Evolutionary conservation across 2,888 invertebrate genomes (phyloP), one percentile per base, ranked within the genome.

Genomic region (Diplazon laetatorius): DNA sequence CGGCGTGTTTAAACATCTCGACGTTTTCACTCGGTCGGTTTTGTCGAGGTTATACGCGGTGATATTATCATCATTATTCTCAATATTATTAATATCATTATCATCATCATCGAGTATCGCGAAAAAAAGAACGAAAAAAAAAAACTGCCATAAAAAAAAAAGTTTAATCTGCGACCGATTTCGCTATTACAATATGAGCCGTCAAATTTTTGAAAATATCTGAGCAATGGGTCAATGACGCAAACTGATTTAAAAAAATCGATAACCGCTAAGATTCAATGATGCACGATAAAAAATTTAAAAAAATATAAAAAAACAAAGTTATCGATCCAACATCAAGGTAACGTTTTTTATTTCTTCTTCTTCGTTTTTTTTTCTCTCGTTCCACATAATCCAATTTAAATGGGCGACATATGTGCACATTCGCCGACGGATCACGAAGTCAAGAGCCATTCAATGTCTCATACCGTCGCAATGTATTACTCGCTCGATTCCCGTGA

Each of bases 1-100:
- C 87, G n/a, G n/a, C n/a, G 85, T 87, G 84, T 87, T 86, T 86
- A 87, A 87, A 87, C 85, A 84, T 83, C 87, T 84, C 82, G 83
- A 66, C 30, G 30, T 81, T 78, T 50, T 9, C 18, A 6, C 50
- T 14, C 44, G 68, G 59, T 44, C 39, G 20, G 59, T 39, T 14
- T 39, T 44, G 20, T 52, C 50, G 42, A 50, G 35, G n/a, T 22
- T 35, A 18, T 16, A 25, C 12, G 52, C 6, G 52, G 18, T 66
- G 42, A 30, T 57, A 37, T 57, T 30, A 30, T 57, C 18, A 35
- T 30, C 6, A 30, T 30, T 30, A 30, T 30, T 30, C 2, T 30
- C 6, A 30, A 5, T 30, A 30, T 30, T 30, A 30, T 30, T 30
- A 30, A 5, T 30, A 5, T 30, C 6, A 30, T 30, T 30, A 30